These are phyloP conservation scores for Planiliza haematocheilus DNA, from an alignment of 2,113 vertebrate species.

Conservation along the genomic window DNA sequence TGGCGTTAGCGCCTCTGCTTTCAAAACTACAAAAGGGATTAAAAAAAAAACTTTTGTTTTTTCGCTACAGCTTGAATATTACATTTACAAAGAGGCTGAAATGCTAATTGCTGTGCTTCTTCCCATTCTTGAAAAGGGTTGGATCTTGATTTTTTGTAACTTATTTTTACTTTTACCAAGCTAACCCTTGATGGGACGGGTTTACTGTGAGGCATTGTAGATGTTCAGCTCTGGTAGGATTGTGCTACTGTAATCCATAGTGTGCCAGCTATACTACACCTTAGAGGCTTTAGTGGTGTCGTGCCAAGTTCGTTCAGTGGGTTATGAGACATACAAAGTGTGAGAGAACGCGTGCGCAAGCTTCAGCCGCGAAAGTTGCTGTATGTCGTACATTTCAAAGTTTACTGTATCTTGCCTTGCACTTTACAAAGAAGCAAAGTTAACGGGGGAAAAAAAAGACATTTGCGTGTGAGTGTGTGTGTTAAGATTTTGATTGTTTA, in stretches of 20 bases:
- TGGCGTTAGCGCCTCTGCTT: not conserved
- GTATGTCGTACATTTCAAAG: constrained; percentile 80
- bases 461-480: constrained; percentile 50
- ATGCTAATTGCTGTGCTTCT: not conserved
- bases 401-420: constrained; percentile 84
- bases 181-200: not conserved
- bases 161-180: not conserved
- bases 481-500: constrained; percentile 54
- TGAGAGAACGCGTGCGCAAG: constrained; percentile 13
- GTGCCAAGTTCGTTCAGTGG: constrained; percentile 79
- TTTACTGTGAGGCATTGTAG: constrained; percentile 50
- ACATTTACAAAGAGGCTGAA: too few species aligned
- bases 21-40: not conserved
- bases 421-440: constrained; percentile 82
- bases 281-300: constrained; percentile 78
- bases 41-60: too few species aligned
- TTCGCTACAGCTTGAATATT: too few species aligned
- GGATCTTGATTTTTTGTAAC: not conserved
- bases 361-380: constrained; percentile 29
- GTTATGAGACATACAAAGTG: constrained; percentile 52
- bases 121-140: not conserved
- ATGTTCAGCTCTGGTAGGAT: constrained; percentile 58
- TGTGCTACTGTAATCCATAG: constrained; percentile 68
- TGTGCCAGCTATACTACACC: constrained; percentile 68
- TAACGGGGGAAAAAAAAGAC: constrained; percentile 44